phyloP scores from a whole-genome alignment of 1,140 invertebrate species.

The Notospermus geniculatus region DNA sequence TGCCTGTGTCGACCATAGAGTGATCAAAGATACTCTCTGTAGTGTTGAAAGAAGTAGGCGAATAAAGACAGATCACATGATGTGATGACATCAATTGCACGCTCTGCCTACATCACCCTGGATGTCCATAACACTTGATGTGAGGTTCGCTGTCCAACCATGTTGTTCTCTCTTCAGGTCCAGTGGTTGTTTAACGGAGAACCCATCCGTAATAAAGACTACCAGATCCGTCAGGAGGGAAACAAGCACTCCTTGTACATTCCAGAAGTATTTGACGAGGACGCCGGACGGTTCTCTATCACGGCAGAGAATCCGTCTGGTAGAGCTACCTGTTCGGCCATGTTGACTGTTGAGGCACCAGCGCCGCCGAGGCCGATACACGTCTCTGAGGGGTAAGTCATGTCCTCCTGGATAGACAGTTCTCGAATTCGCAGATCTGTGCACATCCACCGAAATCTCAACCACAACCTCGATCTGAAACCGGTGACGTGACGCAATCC shows the following conservation, averaged over 20 bases:
- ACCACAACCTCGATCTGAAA: too few species aligned
- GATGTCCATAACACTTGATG: too few species aligned
- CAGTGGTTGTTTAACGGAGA: constrained; percentile 73
- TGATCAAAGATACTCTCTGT: neutral
- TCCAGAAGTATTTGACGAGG: constrained; percentile 51
- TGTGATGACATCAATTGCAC: too few species aligned
- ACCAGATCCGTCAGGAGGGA: constrained; percentile 70
- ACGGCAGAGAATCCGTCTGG: constrained; percentile 57
- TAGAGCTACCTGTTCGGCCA: constrained; percentile 57
- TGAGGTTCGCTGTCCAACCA: neutral
- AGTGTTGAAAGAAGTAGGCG: neutral
- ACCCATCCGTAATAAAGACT: constrained; percentile 67
- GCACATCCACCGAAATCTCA: too few species aligned
- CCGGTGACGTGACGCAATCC: too few species aligned
- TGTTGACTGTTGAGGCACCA: constrained; percentile 58
- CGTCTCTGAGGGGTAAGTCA: neutral
- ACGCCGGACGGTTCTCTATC: constrained; percentile 52
- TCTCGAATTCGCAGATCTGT: too few species aligned
- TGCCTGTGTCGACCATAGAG: too few species aligned
- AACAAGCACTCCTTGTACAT: constrained; percentile 66
- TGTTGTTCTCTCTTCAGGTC: constrained; percentile 57
- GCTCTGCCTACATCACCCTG: too few species aligned
- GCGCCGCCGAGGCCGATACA: neutral
- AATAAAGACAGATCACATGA: too few species aligned
- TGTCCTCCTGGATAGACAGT: too few species aligned